Percentiles rank a stretch among this genome's conserved stretches.
These are phyloP conservation scores for Platerodrilus igneus DNA, from an alignment of 2,888 invertebrate genomes.

Conservation along the genomic window DNA sequence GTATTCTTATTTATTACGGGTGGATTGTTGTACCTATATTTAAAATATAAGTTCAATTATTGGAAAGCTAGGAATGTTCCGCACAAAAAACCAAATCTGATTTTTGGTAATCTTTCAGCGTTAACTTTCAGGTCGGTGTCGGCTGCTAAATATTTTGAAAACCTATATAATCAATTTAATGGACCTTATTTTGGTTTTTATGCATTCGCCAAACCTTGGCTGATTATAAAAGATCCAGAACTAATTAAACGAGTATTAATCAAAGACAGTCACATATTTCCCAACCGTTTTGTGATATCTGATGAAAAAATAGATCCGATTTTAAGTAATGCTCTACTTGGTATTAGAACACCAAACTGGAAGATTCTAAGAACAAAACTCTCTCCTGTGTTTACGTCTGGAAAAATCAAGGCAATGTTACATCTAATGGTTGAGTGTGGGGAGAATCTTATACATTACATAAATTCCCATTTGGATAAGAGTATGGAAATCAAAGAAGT, in stretches of 20 bases:
- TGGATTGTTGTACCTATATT: constrained; percentile 31
- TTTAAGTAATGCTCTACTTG: constrained; percentile 45
- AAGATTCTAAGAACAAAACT: constrained; percentile 51
- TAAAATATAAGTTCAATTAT: constrained; percentile 37
- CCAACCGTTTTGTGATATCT: constrained; percentile 47
- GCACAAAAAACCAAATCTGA: constrained; percentile 41
- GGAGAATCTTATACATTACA: constrained; percentile 6
- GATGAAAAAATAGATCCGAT: constrained; percentile 45
- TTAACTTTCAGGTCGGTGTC: constrained; percentile 37
- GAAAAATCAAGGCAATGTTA: constrained; percentile 53
- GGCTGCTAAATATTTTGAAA: constrained; percentile 36
- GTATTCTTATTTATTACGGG: too few relatives aligned
- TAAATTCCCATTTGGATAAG: constrained; percentile 5
- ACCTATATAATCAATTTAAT: constrained; percentile 34
- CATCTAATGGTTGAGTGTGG: constrained; percentile 47
- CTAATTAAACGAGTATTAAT: constrained; percentile 49
- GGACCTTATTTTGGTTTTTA: constrained; percentile 49
- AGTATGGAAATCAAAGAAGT: constrained; percentile 38
- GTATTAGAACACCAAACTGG: constrained; percentile 52
- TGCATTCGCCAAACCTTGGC: constrained; percentile 48
- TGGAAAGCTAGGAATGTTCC: constrained; percentile 46
- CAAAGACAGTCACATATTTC: constrained; percentile 50
- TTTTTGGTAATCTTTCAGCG: constrained; percentile 47
- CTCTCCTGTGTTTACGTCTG: constrained; percentile 53
- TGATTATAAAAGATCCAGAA: constrained; percentile 48